Percentiles rank a stretch among this genome's conserved stretches.
Evolutionary conservation across 2,888 invertebrate genomes (phyloP).

Genomic region (Drosophila parthenogenetica): DNA sequence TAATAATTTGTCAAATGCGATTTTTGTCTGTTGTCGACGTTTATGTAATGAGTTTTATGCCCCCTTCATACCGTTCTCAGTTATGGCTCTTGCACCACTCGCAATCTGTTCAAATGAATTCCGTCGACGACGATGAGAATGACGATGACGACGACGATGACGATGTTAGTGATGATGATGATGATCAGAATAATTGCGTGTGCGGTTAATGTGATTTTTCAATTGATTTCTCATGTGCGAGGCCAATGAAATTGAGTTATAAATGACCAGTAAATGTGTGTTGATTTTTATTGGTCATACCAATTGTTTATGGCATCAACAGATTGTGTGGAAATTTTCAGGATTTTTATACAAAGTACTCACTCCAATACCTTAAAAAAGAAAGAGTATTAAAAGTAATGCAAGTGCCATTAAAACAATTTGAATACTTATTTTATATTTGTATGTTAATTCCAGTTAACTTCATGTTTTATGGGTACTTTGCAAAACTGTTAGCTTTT

Average conservation of each 20-base stretch:
- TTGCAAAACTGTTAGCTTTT: conserved; percentile 11
- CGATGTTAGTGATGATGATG: conserved; percentile 2
- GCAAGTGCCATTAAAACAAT: no score
- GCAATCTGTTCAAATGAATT: conserved; percentile 44
- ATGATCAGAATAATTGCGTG: conserved; percentile 56
- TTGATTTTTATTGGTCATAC: conserved; percentile 58
- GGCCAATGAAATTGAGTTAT: conserved; percentile 60
- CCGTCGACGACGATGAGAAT: conserved; percentile 21
- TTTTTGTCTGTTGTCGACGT: conserved; percentile 68
- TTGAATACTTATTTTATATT: no score
- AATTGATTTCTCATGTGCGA: conserved; percentile 64
- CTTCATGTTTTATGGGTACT: conserved; percentile 3
- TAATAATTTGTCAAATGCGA: conserved; percentile 72
- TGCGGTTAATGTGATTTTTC: conserved; percentile 70
- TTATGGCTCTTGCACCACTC: conserved; percentile 28
- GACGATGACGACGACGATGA: conserved; percentile 19
- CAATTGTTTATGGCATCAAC: conserved; percentile 41
- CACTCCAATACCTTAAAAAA: conserved; percentile 1
- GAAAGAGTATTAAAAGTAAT: not conserved
- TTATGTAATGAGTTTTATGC: conserved; percentile 72
- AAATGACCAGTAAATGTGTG: conserved; percentile 63
- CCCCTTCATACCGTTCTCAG: conserved; percentile 40
- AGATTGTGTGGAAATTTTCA: conserved; percentile 36
- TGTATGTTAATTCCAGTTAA: not conserved
- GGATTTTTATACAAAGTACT: conserved; percentile 22